These are phyloP conservation scores for Scaptomyza montana DNA, from an alignment of 1,140 invertebrate species.

Conservation along the genomic window DNA sequence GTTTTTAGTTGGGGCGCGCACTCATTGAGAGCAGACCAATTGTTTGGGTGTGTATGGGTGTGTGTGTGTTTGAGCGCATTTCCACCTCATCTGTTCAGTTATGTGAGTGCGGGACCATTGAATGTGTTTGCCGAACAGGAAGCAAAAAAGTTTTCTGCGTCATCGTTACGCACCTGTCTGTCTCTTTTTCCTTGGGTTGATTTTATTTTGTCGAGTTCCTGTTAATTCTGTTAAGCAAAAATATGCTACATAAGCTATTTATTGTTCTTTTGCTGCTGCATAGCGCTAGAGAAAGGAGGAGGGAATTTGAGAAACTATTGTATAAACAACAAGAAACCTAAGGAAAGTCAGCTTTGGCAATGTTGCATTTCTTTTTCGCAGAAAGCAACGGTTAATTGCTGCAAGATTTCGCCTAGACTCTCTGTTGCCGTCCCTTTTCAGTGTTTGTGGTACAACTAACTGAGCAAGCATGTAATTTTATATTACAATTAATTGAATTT, in stretches of 20 bases:
- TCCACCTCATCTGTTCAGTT: conserved; percentile 12
- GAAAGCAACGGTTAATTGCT: conserved; percentile 31
- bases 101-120: conserved; percentile 5
- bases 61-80: too few species aligned
- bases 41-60: conserved; percentile 26
- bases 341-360: not conserved
- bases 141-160: conserved; percentile 44
- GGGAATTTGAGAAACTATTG: not conserved
- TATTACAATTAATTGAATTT: conserved; percentile 79
- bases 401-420: conserved; percentile 14
- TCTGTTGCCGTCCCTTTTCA: not conserved
- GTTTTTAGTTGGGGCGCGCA: conserved; percentile 41
- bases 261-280: conserved; percentile 34
- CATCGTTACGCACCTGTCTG: conserved; percentile 25
- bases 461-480: conserved; percentile 44
- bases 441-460: conserved; percentile 34
- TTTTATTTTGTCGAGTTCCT: not conserved
- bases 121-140: conserved; percentile 18
- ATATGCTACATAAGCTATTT: conserved; percentile 42
- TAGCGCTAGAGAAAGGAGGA: not conserved
- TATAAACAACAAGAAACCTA: not conserved
- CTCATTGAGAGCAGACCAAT: conserved; percentile 40
- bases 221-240: conserved; percentile 28
- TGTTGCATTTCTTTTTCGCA: conserved; percentile 57
- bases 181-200: too few species aligned